Percentiles rank a stretch among this genome's conserved stretches.
Conservation (phyloP, 2,797 vertebrate genomes). For the Setipinna tenuifilis region DNA sequence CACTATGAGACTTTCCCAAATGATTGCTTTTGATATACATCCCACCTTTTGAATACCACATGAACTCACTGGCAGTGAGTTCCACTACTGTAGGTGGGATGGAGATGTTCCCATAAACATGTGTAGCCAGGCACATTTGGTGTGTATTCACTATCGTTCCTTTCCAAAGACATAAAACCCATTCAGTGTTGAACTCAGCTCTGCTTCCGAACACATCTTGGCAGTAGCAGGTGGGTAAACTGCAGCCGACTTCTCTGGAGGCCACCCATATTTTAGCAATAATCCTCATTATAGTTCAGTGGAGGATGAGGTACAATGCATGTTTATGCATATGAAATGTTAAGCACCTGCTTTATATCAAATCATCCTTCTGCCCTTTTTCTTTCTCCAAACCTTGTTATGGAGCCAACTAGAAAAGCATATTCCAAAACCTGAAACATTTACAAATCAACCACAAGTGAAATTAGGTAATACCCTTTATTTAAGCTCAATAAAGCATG, state of each 20-base stretch:
- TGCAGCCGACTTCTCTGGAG: constrained; percentile 1
- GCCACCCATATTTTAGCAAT: constrained; percentile 16
- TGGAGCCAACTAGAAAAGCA: constrained; percentile 38
- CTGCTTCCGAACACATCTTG: background rate
- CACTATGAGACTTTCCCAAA: background rate
- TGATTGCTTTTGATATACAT: background rate
- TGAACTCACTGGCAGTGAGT: background rate
- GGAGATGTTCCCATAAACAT: background rate
- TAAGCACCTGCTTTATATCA: constrained; percentile 52
- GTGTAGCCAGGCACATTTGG: background rate
- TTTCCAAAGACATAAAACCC: constrained; percentile 10
- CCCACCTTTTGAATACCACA: background rate
- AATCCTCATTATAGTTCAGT: constrained; percentile 26
- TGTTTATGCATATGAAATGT: constrained; percentile 48
- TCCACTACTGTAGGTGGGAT: background rate
- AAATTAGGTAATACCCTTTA: constrained; percentile 45
- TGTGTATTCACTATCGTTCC: background rate
- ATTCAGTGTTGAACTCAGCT: constrained; percentile 1
- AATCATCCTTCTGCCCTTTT: constrained; percentile 14
- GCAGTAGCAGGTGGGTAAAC: background rate
- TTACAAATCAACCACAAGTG: constrained; percentile 44
- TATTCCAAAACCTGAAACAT: constrained; percentile 43
- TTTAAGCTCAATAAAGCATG: constrained; percentile 50
- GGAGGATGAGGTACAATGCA: constrained; percentile 28
- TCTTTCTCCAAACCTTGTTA: constrained; percentile 40